These are phyloP conservation scores for Pristionchus mayeri DNA, from an alignment of 2,888 invertebrate genomes.

Conservation along the genomic window DNA sequence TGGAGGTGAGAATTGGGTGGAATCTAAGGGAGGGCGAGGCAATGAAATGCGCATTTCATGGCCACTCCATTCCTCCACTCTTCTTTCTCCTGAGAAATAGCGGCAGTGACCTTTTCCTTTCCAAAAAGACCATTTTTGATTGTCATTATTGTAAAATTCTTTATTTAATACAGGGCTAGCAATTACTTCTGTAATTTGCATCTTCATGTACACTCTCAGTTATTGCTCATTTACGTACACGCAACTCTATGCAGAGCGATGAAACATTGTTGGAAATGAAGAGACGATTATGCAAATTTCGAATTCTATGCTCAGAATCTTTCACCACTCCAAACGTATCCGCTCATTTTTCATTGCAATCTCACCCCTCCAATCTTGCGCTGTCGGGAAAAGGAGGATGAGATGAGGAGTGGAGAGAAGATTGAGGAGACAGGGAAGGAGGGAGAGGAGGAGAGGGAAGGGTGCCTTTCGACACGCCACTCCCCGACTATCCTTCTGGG, in stretches of 20 bases:
- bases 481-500: not conserved
- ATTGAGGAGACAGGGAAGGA: slow-evolving; percentile 31
- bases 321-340: no score
- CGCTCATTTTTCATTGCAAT: slow-evolving; percentile 11
- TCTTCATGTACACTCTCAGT: no score
- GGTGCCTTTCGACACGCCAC: slow-evolving; percentile 3
- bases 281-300: no score
- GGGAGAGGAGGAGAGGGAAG: not conserved
- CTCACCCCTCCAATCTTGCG: slow-evolving; percentile 13
- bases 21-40: slow-evolving; percentile 29
- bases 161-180: no score
- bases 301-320: no score
- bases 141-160: no score
- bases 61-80: slow-evolving; percentile 13
- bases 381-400: not conserved
- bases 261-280: no score
- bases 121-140: no score
- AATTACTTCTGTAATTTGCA: no score
- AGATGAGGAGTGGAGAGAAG: slow-evolving; percentile 32
- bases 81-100: not conserved
- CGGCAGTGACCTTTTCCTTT: not conserved
- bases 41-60: slow-evolving; percentile 39
- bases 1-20: slow-evolving; percentile 40
- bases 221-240: no score
- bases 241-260: no score